Percentiles rank a stretch among this genome's conserved stretches.
phyloP scores from a whole-genome alignment of 2,113 vertebrate species.

The Eleginops maclovinus region DNA sequence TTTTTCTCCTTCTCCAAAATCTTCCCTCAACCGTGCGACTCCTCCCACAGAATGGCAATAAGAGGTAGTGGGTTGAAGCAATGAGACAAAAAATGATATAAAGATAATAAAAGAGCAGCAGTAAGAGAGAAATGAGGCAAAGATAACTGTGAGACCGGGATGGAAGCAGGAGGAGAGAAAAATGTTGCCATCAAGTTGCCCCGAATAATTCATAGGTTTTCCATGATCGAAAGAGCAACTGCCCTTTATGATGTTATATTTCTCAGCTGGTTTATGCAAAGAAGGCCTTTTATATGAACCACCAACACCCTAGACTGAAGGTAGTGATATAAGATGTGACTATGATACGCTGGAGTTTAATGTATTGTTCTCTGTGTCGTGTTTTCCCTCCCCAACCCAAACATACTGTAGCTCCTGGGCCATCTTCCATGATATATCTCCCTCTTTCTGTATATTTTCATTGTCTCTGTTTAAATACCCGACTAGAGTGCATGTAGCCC shows the following conservation, averaged over 20 bases:
- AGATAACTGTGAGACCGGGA: constrained; percentile 20
- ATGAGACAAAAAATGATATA: constrained; percentile 4
- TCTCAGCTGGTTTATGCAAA: constrained; percentile 61
- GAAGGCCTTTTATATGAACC: constrained; percentile 16
- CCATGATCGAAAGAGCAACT: constrained; percentile 67
- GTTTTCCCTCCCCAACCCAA: constrained; percentile 49
- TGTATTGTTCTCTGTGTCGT: constrained; percentile 26
- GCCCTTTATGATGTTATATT: constrained; percentile 71
- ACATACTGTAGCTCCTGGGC: constrained; percentile 49
- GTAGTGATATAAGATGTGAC: constrained; percentile 11
- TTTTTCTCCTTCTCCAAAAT: constrained; percentile 2
- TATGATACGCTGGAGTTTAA: constrained; percentile 20
- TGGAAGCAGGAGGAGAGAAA: constrained; percentile 16
- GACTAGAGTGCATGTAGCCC: background rate
- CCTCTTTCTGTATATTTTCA: constrained; percentile 47
- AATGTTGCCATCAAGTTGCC: constrained; percentile 29
- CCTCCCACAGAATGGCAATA: constrained; percentile 5
- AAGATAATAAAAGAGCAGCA: constrained; percentile 14
- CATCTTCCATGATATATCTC: constrained; percentile 39
- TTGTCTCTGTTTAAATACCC: constrained; percentile 54
- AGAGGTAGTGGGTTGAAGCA: constrained; percentile 1
- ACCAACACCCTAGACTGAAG: constrained; percentile 8
- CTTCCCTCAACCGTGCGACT: background rate
- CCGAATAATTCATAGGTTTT: constrained; percentile 70
- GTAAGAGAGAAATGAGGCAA: background rate